phyloP scores from a whole-genome alignment of 2,797 vertebrate species.

The Heliangelus exortis region DNA sequence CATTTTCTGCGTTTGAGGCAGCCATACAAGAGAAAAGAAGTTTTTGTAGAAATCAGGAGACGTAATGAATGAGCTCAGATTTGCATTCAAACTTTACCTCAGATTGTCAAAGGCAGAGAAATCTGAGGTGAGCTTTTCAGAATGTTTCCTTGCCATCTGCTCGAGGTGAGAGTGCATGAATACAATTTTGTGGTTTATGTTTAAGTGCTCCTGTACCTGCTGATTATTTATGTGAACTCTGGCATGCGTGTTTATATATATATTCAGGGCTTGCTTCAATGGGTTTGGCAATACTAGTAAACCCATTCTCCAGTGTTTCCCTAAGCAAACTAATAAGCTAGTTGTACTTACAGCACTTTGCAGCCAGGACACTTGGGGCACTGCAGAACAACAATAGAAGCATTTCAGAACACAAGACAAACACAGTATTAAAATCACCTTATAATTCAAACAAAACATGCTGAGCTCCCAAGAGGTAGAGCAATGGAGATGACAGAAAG shows the following conservation, averaged over 20 bases:
- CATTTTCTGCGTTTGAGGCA: not conserved
- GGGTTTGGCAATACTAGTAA: not conserved
- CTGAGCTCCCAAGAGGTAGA: not conserved
- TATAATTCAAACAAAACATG: slow-evolving; percentile 13
- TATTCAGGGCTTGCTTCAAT: not conserved
- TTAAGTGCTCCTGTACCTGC: not conserved
- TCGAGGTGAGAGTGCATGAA: not conserved
- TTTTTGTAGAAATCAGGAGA: not conserved
- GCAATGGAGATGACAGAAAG: not conserved
- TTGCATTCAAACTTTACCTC: not conserved
- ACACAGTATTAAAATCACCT: not conserved
- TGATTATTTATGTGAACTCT: not conserved
- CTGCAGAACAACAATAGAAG: slow-evolving; percentile 51
- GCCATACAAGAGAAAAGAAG: not conserved
- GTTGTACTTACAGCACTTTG: not conserved
- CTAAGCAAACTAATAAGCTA: slow-evolving; percentile 7
- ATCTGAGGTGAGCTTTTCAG: not conserved
- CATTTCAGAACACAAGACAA: slow-evolving; percentile 6
- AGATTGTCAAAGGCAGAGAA: not conserved
- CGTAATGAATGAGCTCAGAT: not conserved
- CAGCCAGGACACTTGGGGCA: slow-evolving; percentile 61
- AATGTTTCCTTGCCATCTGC: not conserved
- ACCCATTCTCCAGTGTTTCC: slow-evolving; percentile 2
- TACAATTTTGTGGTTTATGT: not conserved
- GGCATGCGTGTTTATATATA: not conserved